A percentile compares a stretch with the other conserved stretches of the same genome.
phyloP scores from a whole-genome alignment of 2,113 vertebrate species.

The Pluvialis apricaria region DNA sequence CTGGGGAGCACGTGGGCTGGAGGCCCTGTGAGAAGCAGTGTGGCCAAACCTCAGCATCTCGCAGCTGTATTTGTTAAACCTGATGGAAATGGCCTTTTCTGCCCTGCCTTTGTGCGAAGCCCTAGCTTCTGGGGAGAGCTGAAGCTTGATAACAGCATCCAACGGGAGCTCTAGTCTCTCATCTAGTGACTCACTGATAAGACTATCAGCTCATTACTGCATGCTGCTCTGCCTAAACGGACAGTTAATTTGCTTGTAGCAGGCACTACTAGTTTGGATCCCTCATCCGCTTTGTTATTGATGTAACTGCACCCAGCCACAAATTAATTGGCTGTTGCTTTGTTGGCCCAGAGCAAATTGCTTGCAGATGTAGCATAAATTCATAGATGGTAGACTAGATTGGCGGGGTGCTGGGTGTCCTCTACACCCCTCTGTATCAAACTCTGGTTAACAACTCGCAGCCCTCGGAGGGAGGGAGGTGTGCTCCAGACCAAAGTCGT shows the following conservation, averaged over 20 bases:
- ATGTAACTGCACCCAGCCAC: neutral
- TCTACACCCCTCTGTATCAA: neutral
- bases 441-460: neutral
- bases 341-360: constrained; percentile 3
- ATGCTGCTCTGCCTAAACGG: neutral
- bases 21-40: neutral
- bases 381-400: neutral
- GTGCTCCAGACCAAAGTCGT: neutral
- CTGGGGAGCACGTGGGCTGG: neutral
- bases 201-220: neutral
- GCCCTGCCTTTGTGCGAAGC: neutral
- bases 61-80: neutral
- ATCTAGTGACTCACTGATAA: neutral
- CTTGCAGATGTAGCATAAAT: neutral
- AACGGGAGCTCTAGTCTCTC: neutral
- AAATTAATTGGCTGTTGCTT: constrained; percentile 10
- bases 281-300: neutral
- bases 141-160: neutral
- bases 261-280: neutral
- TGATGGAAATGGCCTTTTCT: neutral
- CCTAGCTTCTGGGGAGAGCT: neutral
- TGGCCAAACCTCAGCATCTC: neutral
- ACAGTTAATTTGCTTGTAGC: neutral
- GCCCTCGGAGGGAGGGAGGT: neutral
- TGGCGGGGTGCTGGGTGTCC: neutral